Percentiles rank a stretch among this genome's conserved stretches.
Evolutionary conservation across 2,888 invertebrate species (phyloP).

Genomic region (Marronus borbonicus): DNA sequence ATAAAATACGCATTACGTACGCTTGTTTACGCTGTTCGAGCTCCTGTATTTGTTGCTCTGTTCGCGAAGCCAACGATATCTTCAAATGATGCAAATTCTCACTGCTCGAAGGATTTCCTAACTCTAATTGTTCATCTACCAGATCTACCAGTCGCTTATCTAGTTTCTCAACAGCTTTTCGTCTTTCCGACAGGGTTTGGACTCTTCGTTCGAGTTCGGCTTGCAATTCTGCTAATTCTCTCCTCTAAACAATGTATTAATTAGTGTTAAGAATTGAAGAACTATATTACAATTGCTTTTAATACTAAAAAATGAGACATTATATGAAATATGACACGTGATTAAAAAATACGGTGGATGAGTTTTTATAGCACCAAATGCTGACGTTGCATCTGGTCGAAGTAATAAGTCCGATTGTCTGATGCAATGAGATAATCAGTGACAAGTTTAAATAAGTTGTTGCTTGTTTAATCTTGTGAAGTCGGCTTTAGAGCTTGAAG

Average conservation of each 20-base stretch:
- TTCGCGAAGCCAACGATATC: slow-evolving; percentile 69
- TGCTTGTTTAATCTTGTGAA: too few species aligned
- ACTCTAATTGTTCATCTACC: slow-evolving; percentile 76
- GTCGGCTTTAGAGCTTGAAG: too few species aligned
- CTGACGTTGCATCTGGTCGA: too few species aligned
- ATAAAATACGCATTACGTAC: slow-evolving; percentile 61
- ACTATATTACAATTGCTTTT: too few species aligned
- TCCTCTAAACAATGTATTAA: slow-evolving; percentile 74
- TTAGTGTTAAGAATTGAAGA: not conserved
- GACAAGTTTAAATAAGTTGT: too few species aligned
- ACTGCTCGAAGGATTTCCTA: slow-evolving; percentile 66
- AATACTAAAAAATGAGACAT: too few species aligned
- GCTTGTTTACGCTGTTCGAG: slow-evolving; percentile 73
- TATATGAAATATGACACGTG: too few species aligned
- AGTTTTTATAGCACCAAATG: too few species aligned
- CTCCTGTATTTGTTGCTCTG: slow-evolving; percentile 72
- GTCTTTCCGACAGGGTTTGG: slow-evolving; percentile 76
- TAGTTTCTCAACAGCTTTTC: slow-evolving; percentile 79
- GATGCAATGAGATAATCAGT: too few species aligned
- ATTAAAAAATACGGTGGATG: too few species aligned
- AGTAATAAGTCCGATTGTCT: too few species aligned
- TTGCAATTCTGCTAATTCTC: slow-evolving; percentile 81
- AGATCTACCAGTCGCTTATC: slow-evolving; percentile 80
- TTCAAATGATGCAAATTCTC: slow-evolving; percentile 66
- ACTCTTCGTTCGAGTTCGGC: slow-evolving; percentile 78